Percentiles rank a stretch among this genome's conserved stretches.
Evolutionary conservation across 2,113 vertebrate species (phyloP).

Genomic region (Pseudorectes ferrugineus): DNA sequence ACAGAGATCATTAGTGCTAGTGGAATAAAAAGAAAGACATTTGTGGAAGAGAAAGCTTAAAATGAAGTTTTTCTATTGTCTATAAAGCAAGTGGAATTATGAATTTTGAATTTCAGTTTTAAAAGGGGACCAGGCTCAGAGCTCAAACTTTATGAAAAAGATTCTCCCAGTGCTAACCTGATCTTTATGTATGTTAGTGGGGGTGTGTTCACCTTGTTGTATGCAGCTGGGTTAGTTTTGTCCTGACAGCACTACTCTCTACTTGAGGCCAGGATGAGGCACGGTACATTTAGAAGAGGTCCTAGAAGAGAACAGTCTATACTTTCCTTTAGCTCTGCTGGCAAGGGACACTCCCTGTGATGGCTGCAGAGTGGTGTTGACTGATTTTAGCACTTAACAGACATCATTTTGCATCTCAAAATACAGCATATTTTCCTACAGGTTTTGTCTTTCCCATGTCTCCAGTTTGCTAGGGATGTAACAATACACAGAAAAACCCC

Average conservation of each 20-base stretch:
- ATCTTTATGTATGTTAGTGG: not conserved
- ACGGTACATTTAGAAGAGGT: not conserved
- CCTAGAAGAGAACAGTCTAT: not conserved
- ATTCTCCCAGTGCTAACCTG: not conserved
- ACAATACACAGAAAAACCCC: not conserved
- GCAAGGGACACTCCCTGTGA: not conserved
- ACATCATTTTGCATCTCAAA: not conserved
- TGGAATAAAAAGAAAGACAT: not conserved
- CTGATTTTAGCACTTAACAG: not conserved
- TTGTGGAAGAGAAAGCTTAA: not conserved
- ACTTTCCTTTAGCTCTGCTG: not conserved
- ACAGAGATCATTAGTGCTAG: not conserved
- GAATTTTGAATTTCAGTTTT: not conserved
- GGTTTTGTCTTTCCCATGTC: not conserved
- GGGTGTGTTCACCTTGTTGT: not conserved
- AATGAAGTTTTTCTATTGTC: not conserved
- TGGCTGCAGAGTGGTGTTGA: not conserved
- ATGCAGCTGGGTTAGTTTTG: not conserved
- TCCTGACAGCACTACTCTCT: not conserved
- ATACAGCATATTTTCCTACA: not conserved
- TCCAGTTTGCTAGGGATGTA: not conserved
- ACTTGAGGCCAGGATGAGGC: not conserved
- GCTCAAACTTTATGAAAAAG: not conserved
- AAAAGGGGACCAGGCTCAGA: not conserved
- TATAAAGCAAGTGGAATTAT: not conserved